Evolutionary conservation across 2,113 vertebrate species (phyloP), one percentile per base, ranked within the genome.

Genomic region (Caranx ignobilis): DNA sequence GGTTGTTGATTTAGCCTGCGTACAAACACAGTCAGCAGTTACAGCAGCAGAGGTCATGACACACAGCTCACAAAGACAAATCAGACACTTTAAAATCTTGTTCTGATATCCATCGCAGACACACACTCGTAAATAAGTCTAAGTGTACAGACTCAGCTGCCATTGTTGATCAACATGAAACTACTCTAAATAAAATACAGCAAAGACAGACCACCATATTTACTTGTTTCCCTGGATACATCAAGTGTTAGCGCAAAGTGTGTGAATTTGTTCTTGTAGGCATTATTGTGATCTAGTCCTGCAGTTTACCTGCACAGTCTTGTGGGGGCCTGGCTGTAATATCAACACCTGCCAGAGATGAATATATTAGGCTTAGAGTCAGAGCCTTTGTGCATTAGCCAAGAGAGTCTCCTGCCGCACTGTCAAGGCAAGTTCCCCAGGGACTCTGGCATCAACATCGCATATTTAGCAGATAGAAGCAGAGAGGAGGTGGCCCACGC

Each of bases 401-500:
- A 89, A 76, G 70, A 85, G 73, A 83, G 74, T 79, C 61, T 62
- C 69, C 45, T 57, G 62, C 64, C 10, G 26, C 79, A 75, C 70
- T 81, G 86, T 93, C 87, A 73, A 76, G 59, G 71, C 79, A 77
- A 37, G 72, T 62, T 71, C 86, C 83, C 72, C 52, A 3, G 69
- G 82, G 83, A 76, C 71, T 37, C 66, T 31, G 4, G 77, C 83
- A 82, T 72, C 86, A 83, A 54, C 76, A 39, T 56, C 1, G 83
- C 87, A 92, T 90, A 88, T 93, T 93, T 92, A 93, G 78, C 69
- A 72, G 88, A 69, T 79, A 77, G 80, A 72, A 68, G 50, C 65
- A 56, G 81, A 67, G 79, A 79, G 78, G 83, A 85, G 88, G 84
- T 89, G 89, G 87, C 82, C 88, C 31, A 34, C 52, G 63, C 61